These are phyloP conservation scores for Pantherophis guttatus DNA, from an alignment of 2,113 vertebrate species.

Conservation along the genomic window DNA sequence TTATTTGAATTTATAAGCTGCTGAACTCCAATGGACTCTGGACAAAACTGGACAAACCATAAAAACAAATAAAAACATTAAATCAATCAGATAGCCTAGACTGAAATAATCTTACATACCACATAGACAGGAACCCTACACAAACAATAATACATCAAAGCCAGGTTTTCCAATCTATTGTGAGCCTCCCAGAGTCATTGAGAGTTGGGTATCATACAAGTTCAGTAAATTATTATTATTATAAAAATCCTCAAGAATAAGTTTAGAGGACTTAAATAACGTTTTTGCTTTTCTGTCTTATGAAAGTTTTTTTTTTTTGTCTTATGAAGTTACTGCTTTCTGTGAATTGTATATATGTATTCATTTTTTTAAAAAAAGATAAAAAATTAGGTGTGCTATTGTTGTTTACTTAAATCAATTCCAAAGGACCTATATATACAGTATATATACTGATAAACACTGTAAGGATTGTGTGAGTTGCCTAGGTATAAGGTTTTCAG, in stretches of 20 bases:
- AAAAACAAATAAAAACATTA: neutral
- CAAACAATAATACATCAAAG: neutral
- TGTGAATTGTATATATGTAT: too few species aligned
- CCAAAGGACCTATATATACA: neutral
- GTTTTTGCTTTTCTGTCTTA: neutral
- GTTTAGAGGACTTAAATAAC: neutral
- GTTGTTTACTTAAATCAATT: neutral
- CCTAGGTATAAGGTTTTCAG: neutral
- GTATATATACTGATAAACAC: neutral
- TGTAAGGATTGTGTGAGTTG: neutral
- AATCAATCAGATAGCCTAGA: neutral
- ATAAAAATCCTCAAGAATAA: neutral
- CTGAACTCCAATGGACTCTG: neutral
- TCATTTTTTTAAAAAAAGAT: neutral
- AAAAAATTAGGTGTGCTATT: neutral
- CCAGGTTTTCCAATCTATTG: neutral
- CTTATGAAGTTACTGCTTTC: neutral
- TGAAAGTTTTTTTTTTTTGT: neutral
- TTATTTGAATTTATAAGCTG: neutral
- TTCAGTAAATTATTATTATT: neutral
- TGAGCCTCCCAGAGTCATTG: neutral
- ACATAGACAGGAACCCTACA: neutral
- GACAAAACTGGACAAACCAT: neutral
- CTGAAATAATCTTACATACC: neutral
- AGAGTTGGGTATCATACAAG: neutral